Base-by-base conservation (phyloP, 1,140 invertebrate genomes). In the Potamilus streckersoni region DNA sequence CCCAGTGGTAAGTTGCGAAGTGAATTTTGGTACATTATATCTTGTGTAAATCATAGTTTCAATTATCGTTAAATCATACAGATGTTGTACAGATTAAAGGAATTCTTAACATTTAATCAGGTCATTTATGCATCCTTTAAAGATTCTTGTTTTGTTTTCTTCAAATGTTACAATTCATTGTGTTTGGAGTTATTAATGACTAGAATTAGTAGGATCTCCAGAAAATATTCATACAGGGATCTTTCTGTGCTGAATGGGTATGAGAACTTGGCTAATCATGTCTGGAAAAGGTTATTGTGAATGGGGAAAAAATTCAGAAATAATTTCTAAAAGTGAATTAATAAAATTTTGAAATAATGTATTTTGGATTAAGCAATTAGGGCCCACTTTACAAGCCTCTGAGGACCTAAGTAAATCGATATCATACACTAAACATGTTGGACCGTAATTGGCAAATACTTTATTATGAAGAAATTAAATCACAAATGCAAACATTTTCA, bases 1-100 rank as follows among this genome's bases (percentile, higher is more conserved):
- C 31, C 16, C 60, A 17, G 65, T 79, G 79, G 84, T 85, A 65
- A 70, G 62, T 17, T 19, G 20, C 15, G 12, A 20, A 64, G n/a
- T n/a, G 1, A 20, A 64, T 19, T 15, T 4, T 27, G n/a, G 20
- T 27, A 27, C 38, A 27, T 19, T 15, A 27, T 20, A 12, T 15
- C 15, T 64, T 19, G 17, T 20, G 38, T 64, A 20, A 19, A 20
- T 15, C 38, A 8, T 11, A 27, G 14, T 64, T 64, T 64, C 8
- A 64, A 12, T 27, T 8, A 62, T n/a, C 19, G 8, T 62, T 11
- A 6, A 62, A n/a, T 19, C 5, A 23, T 8, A 23, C 19, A n/a
- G 6, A 62, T 62, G 60, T n/a, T n/a, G 6, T 62, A 62, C 6
- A 62, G 8, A 62, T 62, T 62, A 62, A 11, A n/a, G 8, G 8